Evolutionary conservation across 2,797 vertebrate genomes (phyloP).

Genomic region (Anabacerthia variegaticeps): DNA sequence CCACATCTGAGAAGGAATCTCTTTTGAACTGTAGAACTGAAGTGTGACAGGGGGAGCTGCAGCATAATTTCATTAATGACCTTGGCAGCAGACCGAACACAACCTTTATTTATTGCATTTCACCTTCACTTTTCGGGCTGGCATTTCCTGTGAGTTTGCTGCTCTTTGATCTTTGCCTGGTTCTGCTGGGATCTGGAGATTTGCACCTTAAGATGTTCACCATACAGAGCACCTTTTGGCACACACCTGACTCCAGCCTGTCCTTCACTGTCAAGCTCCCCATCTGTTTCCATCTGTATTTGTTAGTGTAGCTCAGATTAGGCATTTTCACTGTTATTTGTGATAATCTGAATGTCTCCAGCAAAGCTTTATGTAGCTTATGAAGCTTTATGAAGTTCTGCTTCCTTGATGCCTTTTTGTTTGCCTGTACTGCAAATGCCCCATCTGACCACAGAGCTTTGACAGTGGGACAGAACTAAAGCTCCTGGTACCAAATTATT

Average conservation of each 20-base stretch:
- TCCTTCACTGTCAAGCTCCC: neutral
- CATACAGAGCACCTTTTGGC: neutral
- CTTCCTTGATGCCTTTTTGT: rapidly evolving
- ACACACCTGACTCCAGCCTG: neutral
- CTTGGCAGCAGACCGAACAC: neutral
- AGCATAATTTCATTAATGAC: neutral
- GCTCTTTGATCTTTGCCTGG: neutral
- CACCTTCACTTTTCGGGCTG: neutral
- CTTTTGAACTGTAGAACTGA: neutral
- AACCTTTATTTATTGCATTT: neutral
- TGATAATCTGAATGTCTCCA: neutral
- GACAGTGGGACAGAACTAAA: neutral
- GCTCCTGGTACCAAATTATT: neutral
- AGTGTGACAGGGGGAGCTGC: neutral
- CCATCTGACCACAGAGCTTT: neutral
- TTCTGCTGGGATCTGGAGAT: neutral
- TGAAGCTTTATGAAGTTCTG: neutral
- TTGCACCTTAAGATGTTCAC: neutral
- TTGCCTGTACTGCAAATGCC: neutral
- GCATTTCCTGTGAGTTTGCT: neutral
- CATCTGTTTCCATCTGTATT: neutral
- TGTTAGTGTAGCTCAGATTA: neutral
- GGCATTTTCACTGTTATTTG: neutral
- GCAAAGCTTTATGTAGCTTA: neutral
- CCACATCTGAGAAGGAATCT: neutral